Conservation (phyloP, 2,113 vertebrate species). For the Phrynosoma blainvillii region DNA sequence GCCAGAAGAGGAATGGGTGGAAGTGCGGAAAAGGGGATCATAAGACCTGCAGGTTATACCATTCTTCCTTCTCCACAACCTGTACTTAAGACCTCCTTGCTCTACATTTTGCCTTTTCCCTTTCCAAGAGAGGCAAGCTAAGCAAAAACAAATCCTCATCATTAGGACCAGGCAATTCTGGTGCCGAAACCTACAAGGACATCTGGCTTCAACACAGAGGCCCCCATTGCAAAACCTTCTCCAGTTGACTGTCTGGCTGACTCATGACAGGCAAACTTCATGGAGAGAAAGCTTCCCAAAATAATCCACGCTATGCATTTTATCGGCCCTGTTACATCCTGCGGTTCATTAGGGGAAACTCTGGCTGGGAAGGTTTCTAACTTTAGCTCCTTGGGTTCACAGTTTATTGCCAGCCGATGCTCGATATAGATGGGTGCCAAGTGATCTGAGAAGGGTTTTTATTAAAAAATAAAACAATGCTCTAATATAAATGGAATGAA, state of each 20-base stretch:
- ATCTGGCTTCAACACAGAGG: not conserved
- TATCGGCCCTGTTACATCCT: no score
- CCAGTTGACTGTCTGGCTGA: not conserved
- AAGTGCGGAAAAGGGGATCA: no score
- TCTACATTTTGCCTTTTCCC: not conserved
- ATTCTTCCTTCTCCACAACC: not conserved
- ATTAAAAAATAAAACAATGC: no score
- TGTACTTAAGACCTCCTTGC: not conserved
- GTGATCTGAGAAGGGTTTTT: no score
- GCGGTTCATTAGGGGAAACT: no score
- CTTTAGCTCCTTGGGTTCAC: not conserved
- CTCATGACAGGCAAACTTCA: not conserved
- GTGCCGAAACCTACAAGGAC: fast-evolving
- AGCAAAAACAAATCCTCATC: not conserved
- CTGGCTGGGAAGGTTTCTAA: not conserved
- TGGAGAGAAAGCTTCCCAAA: not conserved
- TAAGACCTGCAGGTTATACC: not conserved
- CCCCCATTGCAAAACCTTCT: not conserved
- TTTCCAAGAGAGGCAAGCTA: not conserved
- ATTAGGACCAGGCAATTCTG: not conserved
- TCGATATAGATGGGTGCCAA: no score
- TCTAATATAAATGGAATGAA: no score
- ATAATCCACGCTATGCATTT: no score
- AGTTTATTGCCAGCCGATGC: no score
- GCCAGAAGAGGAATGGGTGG: not conserved